Evolutionary conservation across 2,797 vertebrate genomes (phyloP), one percentile per base, ranked within the genome.

Genomic region (Artibeus jamaicensis): DNA sequence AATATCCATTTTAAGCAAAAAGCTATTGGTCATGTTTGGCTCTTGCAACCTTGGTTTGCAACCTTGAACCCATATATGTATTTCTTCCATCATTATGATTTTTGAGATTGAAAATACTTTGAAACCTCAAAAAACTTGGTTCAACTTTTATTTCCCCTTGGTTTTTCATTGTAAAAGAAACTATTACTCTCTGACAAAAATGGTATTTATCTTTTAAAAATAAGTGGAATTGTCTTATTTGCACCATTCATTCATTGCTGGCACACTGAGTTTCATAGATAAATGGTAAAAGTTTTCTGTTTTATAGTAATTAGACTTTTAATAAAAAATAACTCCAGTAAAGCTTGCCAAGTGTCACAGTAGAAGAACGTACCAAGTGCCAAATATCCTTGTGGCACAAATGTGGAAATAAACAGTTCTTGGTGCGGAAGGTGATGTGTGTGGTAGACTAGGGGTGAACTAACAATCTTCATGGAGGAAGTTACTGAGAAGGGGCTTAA

Each of bases 1-100:
- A 91, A 84, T 59, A 92, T 59, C 59, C 68, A 86, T 89, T 97
- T 91, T 95, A 91, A 94, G 76, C 26, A 79, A 95, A 96, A 95
- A 44, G 22, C 3, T 77, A 0, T 76, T 81, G 85, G 57, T 50
- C 65, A 42, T 62, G 57, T n/a, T 89, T 93, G 48, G 42, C 34
- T 91, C 74, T 68, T n/a, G n/a, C n/a, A n/a, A n/a, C n/a, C n/a
- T n/a, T n/a, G n/a, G 78, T 48, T 92, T 90, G 79, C 16, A 88
- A 62, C 62, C 8, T 16, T 88, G 44, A 93, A 73, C n/a, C 37
- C 46, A 44, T 19, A 19, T 55, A 39, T 18, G 39, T 24, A 53
- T 77, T 96, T 76, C 42, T 88, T 95, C 76, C 15, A 92, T 62
- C 50, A 76, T 55, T 76, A 26, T 26, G 12, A 1, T 32, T 96